Conservation (phyloP, 2,888 invertebrate species). For the Drosophila mimica region DNA sequence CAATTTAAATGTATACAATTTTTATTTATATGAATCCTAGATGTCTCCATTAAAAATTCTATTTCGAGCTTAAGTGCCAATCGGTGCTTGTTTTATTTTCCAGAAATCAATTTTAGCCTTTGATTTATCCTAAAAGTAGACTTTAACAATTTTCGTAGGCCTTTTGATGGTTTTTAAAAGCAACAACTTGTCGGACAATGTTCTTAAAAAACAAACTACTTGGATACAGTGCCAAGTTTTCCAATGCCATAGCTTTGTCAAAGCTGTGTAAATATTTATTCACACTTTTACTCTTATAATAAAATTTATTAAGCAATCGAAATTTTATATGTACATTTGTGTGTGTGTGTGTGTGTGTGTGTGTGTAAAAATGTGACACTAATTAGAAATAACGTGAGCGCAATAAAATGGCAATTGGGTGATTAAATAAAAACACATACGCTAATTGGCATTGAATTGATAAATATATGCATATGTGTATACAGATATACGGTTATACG, state of each 20-base stretch:
- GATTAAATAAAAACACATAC: neutral
- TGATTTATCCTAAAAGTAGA: neutral
- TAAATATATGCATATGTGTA: neutral
- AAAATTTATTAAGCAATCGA: neutral
- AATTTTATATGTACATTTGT: neutral
- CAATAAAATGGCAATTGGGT: constrained; percentile 25
- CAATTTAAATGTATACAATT: neutral
- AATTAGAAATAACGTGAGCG: constrained; percentile 30
- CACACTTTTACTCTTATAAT: neutral
- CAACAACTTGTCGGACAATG: neutral
- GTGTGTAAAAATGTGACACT: neutral
- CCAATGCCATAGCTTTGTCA: neutral
- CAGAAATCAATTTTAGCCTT: no score
- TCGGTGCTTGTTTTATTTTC: no score
- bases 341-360: neutral
- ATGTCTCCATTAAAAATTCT: no score
- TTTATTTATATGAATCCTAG: no score
- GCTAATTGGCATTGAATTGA: constrained; percentile 5
- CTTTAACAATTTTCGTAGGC: neutral
- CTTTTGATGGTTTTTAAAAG: neutral
- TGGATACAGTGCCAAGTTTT: neutral
- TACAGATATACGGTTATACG: no score
- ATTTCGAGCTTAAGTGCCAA: neutral
- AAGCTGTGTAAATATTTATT: neutral
- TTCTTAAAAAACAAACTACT: neutral